Conservation (phyloP, 2,113 vertebrate genomes). For the Petaurus breviceps region DNA sequence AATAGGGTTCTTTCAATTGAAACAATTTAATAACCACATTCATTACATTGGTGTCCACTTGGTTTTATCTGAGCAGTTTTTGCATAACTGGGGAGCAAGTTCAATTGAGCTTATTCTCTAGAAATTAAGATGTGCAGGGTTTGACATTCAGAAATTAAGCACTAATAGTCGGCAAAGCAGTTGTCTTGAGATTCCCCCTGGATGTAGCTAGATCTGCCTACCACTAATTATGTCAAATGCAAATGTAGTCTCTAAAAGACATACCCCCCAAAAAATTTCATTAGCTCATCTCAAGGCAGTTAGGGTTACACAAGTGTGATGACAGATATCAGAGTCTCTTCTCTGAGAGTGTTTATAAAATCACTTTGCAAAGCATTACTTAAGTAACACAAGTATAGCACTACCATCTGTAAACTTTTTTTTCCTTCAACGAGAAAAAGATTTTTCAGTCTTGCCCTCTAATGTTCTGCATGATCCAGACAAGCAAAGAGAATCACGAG, state of each 20-base stretch:
- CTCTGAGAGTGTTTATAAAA: constrained; percentile 56
- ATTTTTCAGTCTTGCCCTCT: constrained; percentile 56
- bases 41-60: constrained; percentile 97
- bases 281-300: constrained; percentile 79
- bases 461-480: constrained; percentile 65
- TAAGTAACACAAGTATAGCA: constrained; percentile 30
- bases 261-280: constrained; percentile 81
- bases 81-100: constrained; percentile 89
- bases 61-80: constrained; percentile 89
- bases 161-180: constrained; percentile 94
- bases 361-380: constrained; percentile 53
- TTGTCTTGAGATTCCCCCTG: constrained; percentile 94
- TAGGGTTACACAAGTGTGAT: constrained; percentile 71
- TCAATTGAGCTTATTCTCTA: constrained; percentile 92
- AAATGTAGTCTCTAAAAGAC: constrained; percentile 90
- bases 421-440: constrained; percentile 7
- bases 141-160: constrained; percentile 98
- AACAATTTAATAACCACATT: constrained; percentile 99
- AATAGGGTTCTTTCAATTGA: constrained; percentile 99
- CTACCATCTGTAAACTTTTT: constrained; percentile 65
- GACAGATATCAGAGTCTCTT: constrained; percentile 61
- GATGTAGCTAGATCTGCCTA: constrained; percentile 91
- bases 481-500: background rate
- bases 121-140: constrained; percentile 97
- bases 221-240: constrained; percentile 96